These are phyloP conservation scores for Oreochromis mossambicus DNA, from an alignment of 2,797 vertebrate species.

Conservation along the genomic window DNA sequence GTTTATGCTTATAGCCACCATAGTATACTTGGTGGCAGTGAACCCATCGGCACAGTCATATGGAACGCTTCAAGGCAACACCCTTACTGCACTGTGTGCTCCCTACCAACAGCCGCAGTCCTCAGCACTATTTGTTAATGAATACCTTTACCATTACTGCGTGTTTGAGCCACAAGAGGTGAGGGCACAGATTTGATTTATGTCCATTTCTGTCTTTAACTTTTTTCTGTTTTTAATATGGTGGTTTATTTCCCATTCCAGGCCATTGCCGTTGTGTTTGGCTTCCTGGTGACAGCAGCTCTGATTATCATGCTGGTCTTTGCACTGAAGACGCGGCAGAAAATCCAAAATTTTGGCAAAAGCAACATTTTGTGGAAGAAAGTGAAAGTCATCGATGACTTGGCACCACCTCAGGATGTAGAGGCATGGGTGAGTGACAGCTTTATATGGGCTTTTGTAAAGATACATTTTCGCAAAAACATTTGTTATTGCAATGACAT, in stretches of 20 bases:
- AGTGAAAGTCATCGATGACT: constrained; percentile 67
- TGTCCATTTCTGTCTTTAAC: not conserved
- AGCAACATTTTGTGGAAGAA: constrained; percentile 86
- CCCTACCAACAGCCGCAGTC: constrained; percentile 73
- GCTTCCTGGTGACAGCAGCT: constrained; percentile 80
- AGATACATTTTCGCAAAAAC: not conserved
- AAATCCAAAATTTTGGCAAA: constrained; percentile 80
- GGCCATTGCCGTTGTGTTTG: constrained; percentile 88
- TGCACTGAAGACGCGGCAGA: constrained; percentile 84
- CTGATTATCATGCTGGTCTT: constrained; percentile 88
- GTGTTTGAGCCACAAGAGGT: constrained; percentile 94
- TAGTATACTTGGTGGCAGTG: constrained; percentile 86
- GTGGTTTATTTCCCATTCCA: constrained; percentile 23
- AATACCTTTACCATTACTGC: constrained; percentile 92
- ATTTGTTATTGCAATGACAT: not conserved
- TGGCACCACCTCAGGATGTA: constrained; percentile 75
- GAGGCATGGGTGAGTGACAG: constrained; percentile 88
- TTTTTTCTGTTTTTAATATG: not conserved
- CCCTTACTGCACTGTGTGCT: constrained; percentile 79
- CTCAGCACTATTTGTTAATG: constrained; percentile 73
- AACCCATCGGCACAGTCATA: constrained; percentile 85
- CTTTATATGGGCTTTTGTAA: not conserved
- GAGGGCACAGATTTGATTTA: not conserved
- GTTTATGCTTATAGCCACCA: constrained; percentile 84
- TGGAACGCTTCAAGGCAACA: constrained; percentile 75